Base-by-base conservation (phyloP, 1,140 invertebrate genomes). In the Brachionus calyciflorus region DNA sequence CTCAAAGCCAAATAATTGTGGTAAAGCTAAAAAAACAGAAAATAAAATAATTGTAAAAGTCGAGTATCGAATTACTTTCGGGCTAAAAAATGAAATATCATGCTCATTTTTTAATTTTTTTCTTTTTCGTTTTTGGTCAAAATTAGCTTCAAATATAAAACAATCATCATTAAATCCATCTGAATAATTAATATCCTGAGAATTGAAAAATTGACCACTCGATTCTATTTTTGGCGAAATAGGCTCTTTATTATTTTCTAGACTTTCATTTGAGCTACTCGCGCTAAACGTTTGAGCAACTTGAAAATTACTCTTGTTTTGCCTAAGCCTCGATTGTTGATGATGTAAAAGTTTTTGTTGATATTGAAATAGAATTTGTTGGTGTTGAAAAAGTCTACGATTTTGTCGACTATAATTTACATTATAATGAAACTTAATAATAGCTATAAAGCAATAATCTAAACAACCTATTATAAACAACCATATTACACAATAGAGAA, bases 301-400 rank as follows among this genome's bases (percentile, higher is more conserved):
- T 6, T 28, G 28, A 40, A 41, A 14, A 10, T 46, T 65, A 41
- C 21, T 65, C 24, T 65, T 65, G 21, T 44, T 65, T 24, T 44
- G 33, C 24, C n/a, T 65, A 19, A 65, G 40, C 44, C 33, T 9
- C 19, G 33, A 44, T 44, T 65, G 60, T 26, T 65, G 60, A 12
- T 65, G 60, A 65, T 65, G 33, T 10, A 65, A 44, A 24, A 65
- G 41, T 65, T 65, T 65, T 65, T 65, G 60, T 24, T 65, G 60
- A 46, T 65, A 65, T 21, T 24, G 41, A 14, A 65, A 65, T 65
- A 44, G 60, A 65, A 44, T 28, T 37, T 65, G 60, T 14, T 65
- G 40, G 3, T 65, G 33, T 7, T 44, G 41, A 44, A 65, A 44
- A 10, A 65, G 37, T 28, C 44, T 44, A 10, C 60, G 60, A 44